Conservation (phyloP, 2,113 vertebrate genomes). For the Murina feae region DNA sequence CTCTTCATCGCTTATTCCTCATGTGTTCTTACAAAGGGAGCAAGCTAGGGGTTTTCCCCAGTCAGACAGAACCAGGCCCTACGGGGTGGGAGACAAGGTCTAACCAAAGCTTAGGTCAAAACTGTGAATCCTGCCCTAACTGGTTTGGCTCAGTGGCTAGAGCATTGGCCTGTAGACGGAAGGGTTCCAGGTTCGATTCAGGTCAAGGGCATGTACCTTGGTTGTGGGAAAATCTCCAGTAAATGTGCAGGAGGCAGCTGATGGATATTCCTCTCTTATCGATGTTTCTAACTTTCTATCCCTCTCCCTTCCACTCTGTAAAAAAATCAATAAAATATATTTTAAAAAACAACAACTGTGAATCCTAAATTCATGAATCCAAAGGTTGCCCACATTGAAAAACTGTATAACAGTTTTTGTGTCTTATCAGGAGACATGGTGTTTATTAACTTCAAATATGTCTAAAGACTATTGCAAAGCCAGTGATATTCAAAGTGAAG, state of each 20-base stretch:
- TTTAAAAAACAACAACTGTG: too few relatives aligned
- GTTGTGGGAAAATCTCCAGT: too few relatives aligned
- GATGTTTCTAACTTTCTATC: too few relatives aligned
- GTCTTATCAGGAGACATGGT: not conserved
- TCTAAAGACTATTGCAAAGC: not conserved
- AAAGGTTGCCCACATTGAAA: not conserved
- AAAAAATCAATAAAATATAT: too few relatives aligned
- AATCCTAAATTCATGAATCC: not conserved
- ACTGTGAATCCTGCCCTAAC: accelerated
- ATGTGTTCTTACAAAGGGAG: not conserved
- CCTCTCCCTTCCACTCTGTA: too few relatives aligned
- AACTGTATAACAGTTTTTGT: not conserved
- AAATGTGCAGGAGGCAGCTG: too few relatives aligned
- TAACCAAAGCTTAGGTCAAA: not conserved
- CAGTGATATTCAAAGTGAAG: not conserved
- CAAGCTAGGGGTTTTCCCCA: not conserved
- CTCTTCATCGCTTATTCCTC: not conserved
- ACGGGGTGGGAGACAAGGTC: not conserved
- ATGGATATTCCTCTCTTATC: too few relatives aligned
- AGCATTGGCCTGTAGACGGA: too few relatives aligned
- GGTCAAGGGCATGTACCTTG: too few relatives aligned
- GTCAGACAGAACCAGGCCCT: not conserved
- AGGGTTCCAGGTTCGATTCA: too few relatives aligned
- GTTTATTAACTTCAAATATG: not conserved
- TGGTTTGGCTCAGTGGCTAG: too few relatives aligned